Conservation (phyloP, 2,797 vertebrate species). For the Ispidina picta region DNA sequence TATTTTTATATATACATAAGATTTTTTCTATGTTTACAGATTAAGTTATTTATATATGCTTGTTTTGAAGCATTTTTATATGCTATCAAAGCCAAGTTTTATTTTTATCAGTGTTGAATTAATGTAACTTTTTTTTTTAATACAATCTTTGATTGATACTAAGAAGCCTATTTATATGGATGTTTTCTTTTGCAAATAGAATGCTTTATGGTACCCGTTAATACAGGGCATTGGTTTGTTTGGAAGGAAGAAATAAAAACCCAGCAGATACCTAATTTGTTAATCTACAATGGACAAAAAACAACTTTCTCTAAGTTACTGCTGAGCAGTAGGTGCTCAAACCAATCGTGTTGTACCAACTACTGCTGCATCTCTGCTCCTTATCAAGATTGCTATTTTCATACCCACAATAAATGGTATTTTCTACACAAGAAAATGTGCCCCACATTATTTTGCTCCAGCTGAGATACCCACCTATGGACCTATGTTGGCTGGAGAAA, state of each 20-base stretch:
- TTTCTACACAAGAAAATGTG: constrained; percentile 37
- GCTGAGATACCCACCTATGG: not conserved
- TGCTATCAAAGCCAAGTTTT: constrained; percentile 70
- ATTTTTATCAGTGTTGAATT: constrained; percentile 72
- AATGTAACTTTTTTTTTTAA: constrained; percentile 60
- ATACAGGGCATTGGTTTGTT: constrained; percentile 25
- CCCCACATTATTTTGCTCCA: not conserved
- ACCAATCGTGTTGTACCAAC: constrained; percentile 1
- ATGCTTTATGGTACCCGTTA: constrained; percentile 61
- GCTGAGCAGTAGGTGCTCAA: constrained; percentile 54
- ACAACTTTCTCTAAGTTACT: constrained; percentile 27
- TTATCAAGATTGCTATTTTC: constrained; percentile 72
- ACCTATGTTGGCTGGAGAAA: not conserved
- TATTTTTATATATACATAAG: constrained; percentile 78
- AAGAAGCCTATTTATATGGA: constrained; percentile 71
- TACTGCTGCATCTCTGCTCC: constrained; percentile 50
- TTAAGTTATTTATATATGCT: constrained; percentile 81
- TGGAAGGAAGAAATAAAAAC: constrained; percentile 20
- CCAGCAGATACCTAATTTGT: not conserved
- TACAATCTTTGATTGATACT: constrained; percentile 58
- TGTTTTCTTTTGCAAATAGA: constrained; percentile 68
- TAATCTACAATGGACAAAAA: not conserved
- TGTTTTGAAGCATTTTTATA: constrained; percentile 69
- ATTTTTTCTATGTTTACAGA: constrained; percentile 74
- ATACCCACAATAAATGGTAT: constrained; percentile 72